Conservation (phyloP, 2,113 vertebrate species). For the Scophthalmus maximus region DNA sequence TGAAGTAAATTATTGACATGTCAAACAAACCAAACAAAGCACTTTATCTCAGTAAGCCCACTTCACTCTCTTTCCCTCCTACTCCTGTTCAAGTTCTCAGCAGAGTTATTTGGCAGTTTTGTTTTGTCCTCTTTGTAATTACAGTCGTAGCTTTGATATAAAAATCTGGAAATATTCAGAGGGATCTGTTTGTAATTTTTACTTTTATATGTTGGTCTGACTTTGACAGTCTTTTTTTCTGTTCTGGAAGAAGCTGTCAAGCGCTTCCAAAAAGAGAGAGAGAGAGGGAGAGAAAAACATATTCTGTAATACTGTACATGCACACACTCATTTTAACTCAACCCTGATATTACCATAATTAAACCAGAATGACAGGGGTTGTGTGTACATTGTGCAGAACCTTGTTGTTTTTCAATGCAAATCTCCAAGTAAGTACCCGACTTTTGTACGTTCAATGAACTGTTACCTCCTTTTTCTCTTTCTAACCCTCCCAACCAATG, state of each 20-base stretch:
- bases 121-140: conserved; percentile 65
- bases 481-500: neutral
- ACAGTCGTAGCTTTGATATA: conserved; percentile 58
- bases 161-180: conserved; percentile 65
- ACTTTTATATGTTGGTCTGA: conserved; percentile 53
- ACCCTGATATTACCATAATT: neutral
- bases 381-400: neutral
- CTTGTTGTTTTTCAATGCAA: neutral
- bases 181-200: conserved; percentile 61
- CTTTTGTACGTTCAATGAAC: neutral
- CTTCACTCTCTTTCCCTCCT: conserved; percentile 33
- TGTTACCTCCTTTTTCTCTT: neutral
- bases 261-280: conserved; percentile 25
- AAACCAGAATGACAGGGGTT: neutral
- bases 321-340: conserved; percentile 10
- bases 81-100: neutral
- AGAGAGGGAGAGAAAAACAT: neutral
- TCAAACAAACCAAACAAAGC: conserved; percentile 63
- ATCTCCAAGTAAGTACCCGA: neutral
- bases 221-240: conserved; percentile 23
- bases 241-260: conserved; percentile 23
- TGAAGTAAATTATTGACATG: conserved; percentile 62
- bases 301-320: neutral
- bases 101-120: conserved; percentile 60
- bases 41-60: conserved; percentile 49